phyloP scores from a whole-genome alignment of 2,888 invertebrate species.

The Aricia artaxerxes region DNA sequence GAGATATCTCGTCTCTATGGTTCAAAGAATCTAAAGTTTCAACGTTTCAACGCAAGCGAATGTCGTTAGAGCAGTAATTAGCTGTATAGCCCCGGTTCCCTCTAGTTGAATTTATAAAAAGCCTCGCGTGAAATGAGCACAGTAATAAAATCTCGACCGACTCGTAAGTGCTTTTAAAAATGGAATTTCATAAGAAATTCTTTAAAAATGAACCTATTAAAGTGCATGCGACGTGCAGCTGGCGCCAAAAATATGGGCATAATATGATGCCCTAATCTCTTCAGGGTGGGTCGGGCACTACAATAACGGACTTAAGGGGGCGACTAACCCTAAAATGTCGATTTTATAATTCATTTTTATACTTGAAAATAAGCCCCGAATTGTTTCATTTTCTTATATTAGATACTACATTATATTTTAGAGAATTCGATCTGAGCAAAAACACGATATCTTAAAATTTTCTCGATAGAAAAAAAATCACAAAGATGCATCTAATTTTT shows the following conservation, averaged over 20 bases:
- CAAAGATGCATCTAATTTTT: no score
- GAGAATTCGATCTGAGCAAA: no score
- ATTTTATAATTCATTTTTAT: no score
- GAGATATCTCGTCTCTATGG: conserved; percentile 53
- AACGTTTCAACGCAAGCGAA: conserved; percentile 56
- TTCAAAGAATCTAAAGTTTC: conserved; percentile 69
- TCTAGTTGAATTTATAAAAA: conserved; percentile 49
- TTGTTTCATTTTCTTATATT: no score
- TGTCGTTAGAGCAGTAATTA: conserved; percentile 66
- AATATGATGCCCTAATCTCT: conserved; percentile 79
- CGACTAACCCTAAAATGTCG: no score
- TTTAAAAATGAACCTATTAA: conserved; percentile 51
- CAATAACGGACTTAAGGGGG: conserved; percentile 67
- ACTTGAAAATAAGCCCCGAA: no score
- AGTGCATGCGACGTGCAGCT: conserved; percentile 73
- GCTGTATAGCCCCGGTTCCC: conserved; percentile 49
- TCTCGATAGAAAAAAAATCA: no score
- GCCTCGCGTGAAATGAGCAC: conserved; percentile 41
- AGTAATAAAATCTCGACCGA: conserved; percentile 40
- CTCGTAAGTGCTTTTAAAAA: conserved; percentile 42
- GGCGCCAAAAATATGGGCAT: conserved; percentile 75
- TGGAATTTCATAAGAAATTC: conserved; percentile 54
- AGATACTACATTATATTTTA: no score
- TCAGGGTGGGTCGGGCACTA: conserved; percentile 73
- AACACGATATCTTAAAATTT: no score